phyloP scores from a whole-genome alignment of 2,797 vertebrate genomes.

The Leptoclinus maculatus region DNA sequence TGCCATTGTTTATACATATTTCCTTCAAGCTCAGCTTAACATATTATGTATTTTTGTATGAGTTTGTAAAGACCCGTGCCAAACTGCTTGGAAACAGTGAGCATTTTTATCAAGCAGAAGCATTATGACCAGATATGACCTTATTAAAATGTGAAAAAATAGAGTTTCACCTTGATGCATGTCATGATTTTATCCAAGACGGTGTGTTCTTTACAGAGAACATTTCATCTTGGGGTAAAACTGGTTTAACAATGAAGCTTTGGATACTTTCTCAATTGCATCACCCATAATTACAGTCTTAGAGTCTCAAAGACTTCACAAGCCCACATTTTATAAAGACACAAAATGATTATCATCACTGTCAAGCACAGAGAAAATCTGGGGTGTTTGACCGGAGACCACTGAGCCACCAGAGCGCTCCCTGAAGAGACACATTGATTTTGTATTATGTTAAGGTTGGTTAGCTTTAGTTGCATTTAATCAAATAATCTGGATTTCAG shows the following conservation, averaged over 20 bases:
- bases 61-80: too few species aligned
- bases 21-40: not conserved
- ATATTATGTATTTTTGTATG: too few species aligned
- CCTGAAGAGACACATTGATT: not conserved
- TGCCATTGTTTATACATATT: not conserved
- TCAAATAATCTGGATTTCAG: not conserved
- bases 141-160: not conserved
- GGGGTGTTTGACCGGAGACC: not conserved
- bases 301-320: not conserved
- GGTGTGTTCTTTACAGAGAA: not conserved
- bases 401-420: not conserved
- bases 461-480: not conserved
- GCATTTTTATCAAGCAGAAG: not conserved
- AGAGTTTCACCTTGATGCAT: not conserved
- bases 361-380: not conserved
- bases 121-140: not conserved
- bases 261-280: not conserved
- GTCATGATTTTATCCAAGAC: not conserved
- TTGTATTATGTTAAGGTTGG: not conserved
- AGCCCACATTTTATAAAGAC: not conserved
- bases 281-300: conserved; percentile 1
- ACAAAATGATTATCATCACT: not conserved
- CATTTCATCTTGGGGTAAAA: not conserved
- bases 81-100: too few species aligned
- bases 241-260: not conserved